Evolutionary conservation across 2,113 vertebrate species (phyloP).

Genomic region (Rhinoptilus africanus): DNA sequence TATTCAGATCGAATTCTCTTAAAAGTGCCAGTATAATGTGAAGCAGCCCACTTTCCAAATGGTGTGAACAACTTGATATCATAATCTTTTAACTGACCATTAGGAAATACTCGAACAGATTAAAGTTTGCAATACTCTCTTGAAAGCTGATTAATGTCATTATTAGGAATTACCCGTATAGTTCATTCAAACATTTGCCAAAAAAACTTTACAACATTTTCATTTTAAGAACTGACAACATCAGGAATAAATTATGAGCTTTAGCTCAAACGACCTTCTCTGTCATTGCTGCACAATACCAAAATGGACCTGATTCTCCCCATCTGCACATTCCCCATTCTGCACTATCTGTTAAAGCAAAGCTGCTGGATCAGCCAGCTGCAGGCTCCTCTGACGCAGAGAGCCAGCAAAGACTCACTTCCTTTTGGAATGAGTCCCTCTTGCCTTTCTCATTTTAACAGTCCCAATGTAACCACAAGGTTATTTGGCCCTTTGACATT

Average conservation of each 20-base stretch:
- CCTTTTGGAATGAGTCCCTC: constrained; percentile 6
- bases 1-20: background rate
- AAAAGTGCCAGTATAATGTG: background rate
- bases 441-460: constrained; percentile 2
- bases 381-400: background rate
- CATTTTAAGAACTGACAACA: background rate
- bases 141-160: background rate
- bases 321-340: background rate
- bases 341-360: background rate
- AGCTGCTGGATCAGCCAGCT: constrained; percentile 1
- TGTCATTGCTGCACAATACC: background rate
- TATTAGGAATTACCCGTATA: background rate
- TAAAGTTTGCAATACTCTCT: background rate
- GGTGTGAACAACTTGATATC: background rate
- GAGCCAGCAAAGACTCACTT: background rate
- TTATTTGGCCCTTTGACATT: background rate
- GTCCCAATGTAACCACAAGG: background rate
- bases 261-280: background rate
- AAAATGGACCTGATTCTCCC: background rate
- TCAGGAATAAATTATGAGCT: background rate
- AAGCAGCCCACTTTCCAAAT: background rate
- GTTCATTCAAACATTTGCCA: background rate
- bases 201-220: background rate
- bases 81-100: background rate
- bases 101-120: background rate